phyloP scores from a whole-genome alignment of 2,113 vertebrate genomes.

The Tichodroma muraria region DNA sequence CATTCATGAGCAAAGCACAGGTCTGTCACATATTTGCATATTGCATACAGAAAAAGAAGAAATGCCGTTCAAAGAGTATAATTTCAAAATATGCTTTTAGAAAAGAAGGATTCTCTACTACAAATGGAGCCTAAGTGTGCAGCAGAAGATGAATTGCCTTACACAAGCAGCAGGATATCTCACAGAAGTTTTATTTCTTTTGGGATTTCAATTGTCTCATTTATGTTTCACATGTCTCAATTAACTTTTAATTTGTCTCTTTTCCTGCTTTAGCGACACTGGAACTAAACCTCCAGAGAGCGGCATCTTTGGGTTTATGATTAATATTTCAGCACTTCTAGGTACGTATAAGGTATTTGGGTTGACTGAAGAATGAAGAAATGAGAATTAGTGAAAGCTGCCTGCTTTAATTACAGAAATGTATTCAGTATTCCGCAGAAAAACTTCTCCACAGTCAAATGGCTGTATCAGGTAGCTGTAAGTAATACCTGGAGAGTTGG shows the following conservation, averaged over 20 bases:
- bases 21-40: background rate
- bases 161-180: background rate
- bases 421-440: background rate
- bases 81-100: background rate
- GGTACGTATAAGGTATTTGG: conserved; percentile 68
- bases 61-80: background rate
- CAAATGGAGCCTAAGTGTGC: background rate
- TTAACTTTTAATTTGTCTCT: conserved; percentile 8
- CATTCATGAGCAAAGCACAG: background rate
- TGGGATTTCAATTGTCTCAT: background rate
- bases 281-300: conserved; percentile 88
- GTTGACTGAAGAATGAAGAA: background rate
- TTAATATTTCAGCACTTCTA: conserved; percentile 85
- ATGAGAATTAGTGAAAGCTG: background rate
- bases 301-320: conserved; percentile 93
- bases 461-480: background rate
- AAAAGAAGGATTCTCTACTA: background rate
- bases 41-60: background rate
- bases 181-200: background rate
- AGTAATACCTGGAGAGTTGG: background rate
- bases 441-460: background rate
- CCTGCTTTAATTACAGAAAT: background rate
- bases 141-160: background rate
- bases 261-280: conserved; percentile 78
- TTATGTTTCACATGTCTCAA: background rate